phyloP scores from a whole-genome alignment of 2,113 vertebrate genomes.

The Mastomys natalensis region DNA sequence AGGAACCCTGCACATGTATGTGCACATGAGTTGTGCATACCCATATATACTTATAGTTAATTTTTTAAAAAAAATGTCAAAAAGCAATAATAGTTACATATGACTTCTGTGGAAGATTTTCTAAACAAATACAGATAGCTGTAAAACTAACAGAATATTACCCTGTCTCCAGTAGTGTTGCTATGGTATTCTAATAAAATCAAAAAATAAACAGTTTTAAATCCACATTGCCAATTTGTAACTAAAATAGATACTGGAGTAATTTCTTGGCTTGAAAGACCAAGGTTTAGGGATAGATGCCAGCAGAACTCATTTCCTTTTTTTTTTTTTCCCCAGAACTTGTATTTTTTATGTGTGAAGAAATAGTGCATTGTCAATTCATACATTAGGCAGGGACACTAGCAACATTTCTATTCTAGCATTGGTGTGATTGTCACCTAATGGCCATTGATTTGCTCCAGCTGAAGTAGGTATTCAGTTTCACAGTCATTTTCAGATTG shows the following conservation, averaged over 20 bases:
- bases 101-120: slow-evolving; percentile 45
- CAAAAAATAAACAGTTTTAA: slow-evolving; percentile 34
- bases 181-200: slow-evolving; percentile 55
- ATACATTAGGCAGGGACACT: not conserved
- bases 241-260: slow-evolving; percentile 48
- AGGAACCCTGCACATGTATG: not conserved
- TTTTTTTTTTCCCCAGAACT: not conserved
- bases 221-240: slow-evolving; percentile 51
- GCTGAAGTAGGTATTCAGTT: slow-evolving; percentile 19
- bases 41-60: not conserved
- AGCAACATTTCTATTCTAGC: slow-evolving; percentile 17
- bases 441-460: slow-evolving; percentile 39
- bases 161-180: slow-evolving; percentile 30
- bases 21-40: not conserved
- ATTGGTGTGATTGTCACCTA: slow-evolving; percentile 36
- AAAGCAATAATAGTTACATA: not conserved
- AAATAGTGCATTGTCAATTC: slow-evolving; percentile 30
- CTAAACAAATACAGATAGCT: slow-evolving; percentile 34
- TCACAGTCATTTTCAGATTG: slow-evolving; percentile 62
- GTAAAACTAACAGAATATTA: slow-evolving; percentile 53
- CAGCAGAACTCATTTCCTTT: not conserved
- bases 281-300: not conserved
- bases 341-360: slow-evolving; percentile 18
- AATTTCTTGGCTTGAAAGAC: slow-evolving; percentile 22
- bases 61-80: not conserved